These are phyloP conservation scores for Grantiella picta DNA, from an alignment of 2,113 vertebrate genomes.

Conservation along the genomic window DNA sequence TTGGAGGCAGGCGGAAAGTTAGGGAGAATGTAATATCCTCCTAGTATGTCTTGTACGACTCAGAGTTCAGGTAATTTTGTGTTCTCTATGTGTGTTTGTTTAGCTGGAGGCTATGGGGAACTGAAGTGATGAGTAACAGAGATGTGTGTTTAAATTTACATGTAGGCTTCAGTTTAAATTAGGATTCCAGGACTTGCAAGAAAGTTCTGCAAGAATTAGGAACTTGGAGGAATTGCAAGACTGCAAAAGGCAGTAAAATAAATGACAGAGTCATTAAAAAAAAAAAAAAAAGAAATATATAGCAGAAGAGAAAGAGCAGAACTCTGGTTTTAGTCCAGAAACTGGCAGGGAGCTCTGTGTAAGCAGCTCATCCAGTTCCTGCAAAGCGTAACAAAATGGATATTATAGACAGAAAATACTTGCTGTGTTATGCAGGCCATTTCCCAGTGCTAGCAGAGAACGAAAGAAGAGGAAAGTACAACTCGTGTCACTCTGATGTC, in stretches of 20 bases:
- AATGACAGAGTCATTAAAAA: neutral
- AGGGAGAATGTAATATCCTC: neutral
- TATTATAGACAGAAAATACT: constrained; percentile 2
- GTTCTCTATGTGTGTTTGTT: neutral
- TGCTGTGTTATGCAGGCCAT: neutral
- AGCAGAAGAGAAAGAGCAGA: neutral
- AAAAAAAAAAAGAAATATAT: neutral
- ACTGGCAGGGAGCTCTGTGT: neutral
- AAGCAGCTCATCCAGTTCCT: neutral
- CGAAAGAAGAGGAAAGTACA: neutral
- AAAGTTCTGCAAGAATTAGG: neutral
- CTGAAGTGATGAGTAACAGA: neutral
- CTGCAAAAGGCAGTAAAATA: neutral
- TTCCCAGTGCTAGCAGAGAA: neutral
- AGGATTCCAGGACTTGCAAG: neutral
- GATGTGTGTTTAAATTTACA: neutral
- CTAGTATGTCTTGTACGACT: neutral
- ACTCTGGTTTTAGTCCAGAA: neutral
- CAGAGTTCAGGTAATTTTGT: neutral
- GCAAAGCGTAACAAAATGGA: neutral
- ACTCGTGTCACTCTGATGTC: neutral
- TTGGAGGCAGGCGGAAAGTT: neutral
- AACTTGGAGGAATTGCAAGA: neutral
- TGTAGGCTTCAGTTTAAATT: neutral
- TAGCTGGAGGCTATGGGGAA: neutral